Base-by-base conservation (phyloP, 2,888 invertebrate genomes). In the Diarsia dahlii region DNA sequence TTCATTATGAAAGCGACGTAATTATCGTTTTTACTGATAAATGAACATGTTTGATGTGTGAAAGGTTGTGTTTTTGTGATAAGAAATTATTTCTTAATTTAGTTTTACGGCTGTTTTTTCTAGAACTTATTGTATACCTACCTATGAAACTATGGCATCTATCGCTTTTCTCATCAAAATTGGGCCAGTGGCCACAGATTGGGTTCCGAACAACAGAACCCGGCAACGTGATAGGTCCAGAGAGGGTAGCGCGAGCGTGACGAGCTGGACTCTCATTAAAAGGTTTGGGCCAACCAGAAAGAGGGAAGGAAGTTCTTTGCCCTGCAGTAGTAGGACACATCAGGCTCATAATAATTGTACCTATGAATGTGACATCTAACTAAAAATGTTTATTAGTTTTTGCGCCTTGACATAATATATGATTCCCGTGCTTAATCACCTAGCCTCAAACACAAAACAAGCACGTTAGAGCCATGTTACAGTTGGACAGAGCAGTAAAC, bases 401-500 rank as follows among this genome's bases (percentile, higher is more conserved):
- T 60, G 4, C 0, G 8, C 20, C 52, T 54, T 45, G 54, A 45
- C 52, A 28, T 82, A 20, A 39, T 39, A 28, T 64, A 66, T 66
- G 46, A n/a, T 34, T 39, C 13, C 20, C 39, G 15, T n/a, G 23
- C 45, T n/a, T 54, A 71, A 75, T 62, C 62, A 20, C 28, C 48
- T 54, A 34, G 2, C 8, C 58, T 66, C 60, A 70, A 63, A 72
- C 54, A 70, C 70, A 39, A 34, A 72, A 67, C 54, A 18, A 52
- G 28, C 62, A 68, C 65, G 45, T 62, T 28, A 52, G 6, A 62
- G 18, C 13, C 62, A 45, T 52, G 28, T 84, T 58, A 52, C n/a
- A 65, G 18, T n/a, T 46, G 62, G 39, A 70, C 62, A 76, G 8
- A 34, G 39, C 75, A 66, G 73, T 80, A 80, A 79, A 87, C 78